phyloP scores from a whole-genome alignment of 2,888 invertebrate species.

The Aphodius sticticus region DNA sequence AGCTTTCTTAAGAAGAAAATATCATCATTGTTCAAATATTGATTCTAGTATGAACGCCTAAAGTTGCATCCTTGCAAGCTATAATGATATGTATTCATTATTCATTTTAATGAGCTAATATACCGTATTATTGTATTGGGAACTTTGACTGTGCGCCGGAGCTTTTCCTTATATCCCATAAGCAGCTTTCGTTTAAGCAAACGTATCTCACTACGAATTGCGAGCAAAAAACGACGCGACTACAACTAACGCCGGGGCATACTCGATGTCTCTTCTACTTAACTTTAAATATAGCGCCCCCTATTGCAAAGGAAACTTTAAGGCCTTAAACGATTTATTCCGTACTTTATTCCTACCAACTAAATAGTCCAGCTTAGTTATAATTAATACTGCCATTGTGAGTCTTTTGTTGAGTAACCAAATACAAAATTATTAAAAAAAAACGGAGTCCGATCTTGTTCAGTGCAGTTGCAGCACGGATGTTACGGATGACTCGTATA shows the following conservation, averaged over 20 bases:
- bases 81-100: constrained; percentile 22
- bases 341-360: too few species aligned
- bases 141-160: constrained; percentile 15
- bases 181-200: constrained; percentile 22
- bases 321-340: too few species aligned
- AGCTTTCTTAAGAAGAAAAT: neutral
- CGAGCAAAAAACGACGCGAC: constrained; percentile 9
- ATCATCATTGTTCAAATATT: constrained; percentile 8
- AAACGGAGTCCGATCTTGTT: too few species aligned
- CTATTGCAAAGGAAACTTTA: neutral
- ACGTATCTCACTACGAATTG: constrained; percentile 15
- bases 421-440: too few species aligned
- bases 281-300: neutral
- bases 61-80: neutral
- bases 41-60: constrained; percentile 6
- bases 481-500: too few species aligned
- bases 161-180: constrained; percentile 15
- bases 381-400: too few species aligned
- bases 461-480: too few species aligned
- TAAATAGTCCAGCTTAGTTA: too few species aligned
- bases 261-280: neutral
- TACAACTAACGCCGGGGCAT: neutral
- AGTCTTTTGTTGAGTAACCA: too few species aligned
- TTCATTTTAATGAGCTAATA: constrained; percentile 27
- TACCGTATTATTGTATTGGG: constrained; percentile 23